Evolutionary conservation across 1,140 invertebrate genomes (phyloP), one percentile per base, ranked within the genome.

Genomic region (Apis florea): DNA sequence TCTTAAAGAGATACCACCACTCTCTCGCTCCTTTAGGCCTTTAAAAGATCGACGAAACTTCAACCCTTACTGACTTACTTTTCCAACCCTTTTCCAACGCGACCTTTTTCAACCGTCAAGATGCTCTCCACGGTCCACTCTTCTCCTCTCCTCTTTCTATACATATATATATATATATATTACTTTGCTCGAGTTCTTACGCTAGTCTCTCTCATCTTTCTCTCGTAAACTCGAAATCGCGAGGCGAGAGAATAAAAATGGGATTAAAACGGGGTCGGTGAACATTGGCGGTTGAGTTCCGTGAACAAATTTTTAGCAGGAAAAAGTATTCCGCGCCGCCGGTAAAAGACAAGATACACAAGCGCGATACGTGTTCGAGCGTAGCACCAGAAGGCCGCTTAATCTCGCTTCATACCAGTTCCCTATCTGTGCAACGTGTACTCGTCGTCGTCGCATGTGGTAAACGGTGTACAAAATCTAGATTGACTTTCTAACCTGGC

Each of bases 61-160:
- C 78, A 40, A 83, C 87, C 83, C 79, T 66, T 89, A 93, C 90
- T 93, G 92, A 93, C 93, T 93, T 92, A 93, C 90, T 92, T 93
- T 89, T 88, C 80, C 63, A 90, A 90, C 89, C 92, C 90, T 93
- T n/a, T 91, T 86, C 21, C 13, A 17, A n/a, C n/a, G n/a, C n/a
- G n/a, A n/a, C n/a, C n/a, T n/a, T n/a, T n/a, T n/a, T n/a, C n/a
- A n/a, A n/a, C n/a, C n/a, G n/a, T n/a, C n/a, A n/a, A n/a, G n/a
- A n/a, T n/a, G n/a, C n/a, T n/a, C n/a, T n/a, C n/a, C n/a, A n/a
- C n/a, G n/a, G n/a, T n/a, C n/a, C n/a, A n/a, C n/a, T n/a, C n/a
- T n/a, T n/a, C n/a, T n/a, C n/a, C n/a, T n/a, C n/a, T n/a, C n/a
- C n/a, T n/a, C n/a, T n/a, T n/a, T n/a, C n/a, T n/a, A n/a, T n/a